A percentile compares a stretch with the other conserved stretches of the same genome.
Evolutionary conservation across 2,888 invertebrate species (phyloP).

Genomic region (Drosophila infuscata): DNA sequence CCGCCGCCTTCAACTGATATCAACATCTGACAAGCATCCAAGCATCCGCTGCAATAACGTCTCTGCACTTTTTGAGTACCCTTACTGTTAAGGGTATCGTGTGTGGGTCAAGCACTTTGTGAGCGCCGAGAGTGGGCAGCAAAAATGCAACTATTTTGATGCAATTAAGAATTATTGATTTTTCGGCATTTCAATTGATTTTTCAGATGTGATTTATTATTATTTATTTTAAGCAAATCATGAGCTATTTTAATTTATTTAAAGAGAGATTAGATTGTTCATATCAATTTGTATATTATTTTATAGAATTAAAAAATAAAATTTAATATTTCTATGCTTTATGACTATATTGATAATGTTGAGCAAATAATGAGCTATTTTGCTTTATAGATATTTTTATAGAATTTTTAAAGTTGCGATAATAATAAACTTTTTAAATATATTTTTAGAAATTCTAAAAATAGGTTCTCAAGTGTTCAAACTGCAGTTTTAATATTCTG

Average conservation of each 20-base stretch:
- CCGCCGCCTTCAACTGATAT: slow-evolving; percentile 56
- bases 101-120: background rate
- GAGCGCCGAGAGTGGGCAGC: background rate
- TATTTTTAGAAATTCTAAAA: background rate
- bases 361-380: background rate
- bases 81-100: slow-evolving; percentile 2
- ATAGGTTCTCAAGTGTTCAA: background rate
- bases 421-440: background rate
- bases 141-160: background rate
- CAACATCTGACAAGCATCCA: slow-evolving; percentile 71
- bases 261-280: too few species aligned
- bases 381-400: too few species aligned
- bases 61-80: slow-evolving; percentile 30
- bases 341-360: background rate
- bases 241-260: background rate
- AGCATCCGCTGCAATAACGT: slow-evolving; percentile 74
- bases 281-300: too few species aligned
- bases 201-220: background rate
- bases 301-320: background rate
- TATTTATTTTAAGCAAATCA: background rate
- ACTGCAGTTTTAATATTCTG: background rate
- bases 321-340: too few species aligned
- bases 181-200: background rate
- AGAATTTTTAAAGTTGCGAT: too few species aligned
- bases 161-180: background rate